Percentiles rank a stretch among this genome's conserved stretches.
phyloP scores from a whole-genome alignment of 2,113 vertebrate species.

The Onychostoma macrolepis region DNA sequence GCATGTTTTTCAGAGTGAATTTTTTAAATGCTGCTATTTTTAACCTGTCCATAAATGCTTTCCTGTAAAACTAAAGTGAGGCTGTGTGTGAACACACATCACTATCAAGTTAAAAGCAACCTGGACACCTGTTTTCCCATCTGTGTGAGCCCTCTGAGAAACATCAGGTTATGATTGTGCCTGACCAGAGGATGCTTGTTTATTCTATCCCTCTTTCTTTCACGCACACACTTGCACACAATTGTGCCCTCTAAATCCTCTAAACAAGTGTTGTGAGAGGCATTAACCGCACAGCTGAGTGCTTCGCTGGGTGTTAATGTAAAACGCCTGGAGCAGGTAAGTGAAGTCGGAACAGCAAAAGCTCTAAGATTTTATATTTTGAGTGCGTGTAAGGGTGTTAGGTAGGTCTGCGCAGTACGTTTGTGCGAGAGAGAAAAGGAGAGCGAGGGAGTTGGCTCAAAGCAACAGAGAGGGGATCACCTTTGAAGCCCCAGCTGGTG shows the following conservation, averaged over 20 bases:
- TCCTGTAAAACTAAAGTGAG: conserved; percentile 10
- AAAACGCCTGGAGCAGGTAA: conserved; percentile 38
- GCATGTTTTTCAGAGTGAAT: neutral
- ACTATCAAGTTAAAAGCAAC: conserved; percentile 31
- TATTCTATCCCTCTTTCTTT: conserved; percentile 17
- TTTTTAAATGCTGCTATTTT: neutral
- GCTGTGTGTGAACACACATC: conserved; percentile 36
- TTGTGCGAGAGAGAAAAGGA: conserved; percentile 44
- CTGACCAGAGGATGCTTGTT: conserved; percentile 32
- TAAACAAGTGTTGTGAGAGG: conserved; percentile 40
- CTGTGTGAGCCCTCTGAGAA: conserved; percentile 51
- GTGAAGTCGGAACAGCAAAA: conserved; percentile 29
- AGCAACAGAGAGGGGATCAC: conserved; percentile 65
- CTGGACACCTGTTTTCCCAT: conserved; percentile 54
- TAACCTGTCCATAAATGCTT: neutral
- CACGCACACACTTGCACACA: neutral
- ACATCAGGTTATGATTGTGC: conserved; percentile 37
- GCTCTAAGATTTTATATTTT: conserved; percentile 16
- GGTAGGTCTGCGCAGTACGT: conserved; percentile 12
- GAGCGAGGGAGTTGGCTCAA: conserved; percentile 65
- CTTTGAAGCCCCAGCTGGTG: conserved; percentile 73
- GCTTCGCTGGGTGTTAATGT: conserved; percentile 29
- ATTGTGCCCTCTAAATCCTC: conserved; percentile 17
- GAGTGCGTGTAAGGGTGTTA: conserved; percentile 31
- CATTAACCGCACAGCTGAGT: conserved; percentile 34